A percentile compares a stretch with the other conserved stretches of the same genome.
phyloP scores from a whole-genome alignment of 2,797 vertebrate species.

The Pyrrhura leucotis region DNA sequence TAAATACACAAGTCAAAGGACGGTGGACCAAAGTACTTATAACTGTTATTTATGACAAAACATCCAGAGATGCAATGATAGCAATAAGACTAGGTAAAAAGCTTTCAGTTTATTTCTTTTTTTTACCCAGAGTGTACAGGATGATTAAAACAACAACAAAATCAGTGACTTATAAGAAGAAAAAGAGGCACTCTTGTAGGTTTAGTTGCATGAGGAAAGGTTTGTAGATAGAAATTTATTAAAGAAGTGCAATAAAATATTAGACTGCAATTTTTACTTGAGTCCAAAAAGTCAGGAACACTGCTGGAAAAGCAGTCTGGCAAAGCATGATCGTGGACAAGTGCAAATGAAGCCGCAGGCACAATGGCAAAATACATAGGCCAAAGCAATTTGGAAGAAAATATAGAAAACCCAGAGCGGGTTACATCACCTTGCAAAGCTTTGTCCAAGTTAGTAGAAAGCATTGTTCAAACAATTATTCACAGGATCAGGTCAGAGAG shows the following conservation, averaged over 20 bases:
- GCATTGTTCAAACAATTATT: background rate
- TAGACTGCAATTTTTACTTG: background rate
- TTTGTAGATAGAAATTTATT: background rate
- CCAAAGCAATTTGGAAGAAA: background rate
- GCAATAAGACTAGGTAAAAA: background rate
- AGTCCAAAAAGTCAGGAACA: background rate
- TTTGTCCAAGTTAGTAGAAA: background rate
- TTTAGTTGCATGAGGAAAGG: background rate
- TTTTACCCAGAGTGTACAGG: background rate
- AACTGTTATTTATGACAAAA: background rate
- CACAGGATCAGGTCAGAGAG: background rate
- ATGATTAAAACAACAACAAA: background rate
- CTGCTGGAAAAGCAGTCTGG: background rate
- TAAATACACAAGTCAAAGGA: background rate
- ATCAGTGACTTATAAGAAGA: background rate
- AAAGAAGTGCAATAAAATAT: background rate
- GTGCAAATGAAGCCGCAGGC: background rate
- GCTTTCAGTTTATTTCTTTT: background rate
- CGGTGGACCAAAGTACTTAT: background rate
- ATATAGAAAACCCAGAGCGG: accelerated
- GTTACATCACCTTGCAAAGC: background rate
- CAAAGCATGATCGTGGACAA: background rate
- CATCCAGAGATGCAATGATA: background rate
- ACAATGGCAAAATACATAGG: background rate
- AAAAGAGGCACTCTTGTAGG: background rate